These are phyloP conservation scores for Achatina immaculata DNA, from an alignment of 1,140 invertebrate species.

Conservation along the genomic window DNA sequence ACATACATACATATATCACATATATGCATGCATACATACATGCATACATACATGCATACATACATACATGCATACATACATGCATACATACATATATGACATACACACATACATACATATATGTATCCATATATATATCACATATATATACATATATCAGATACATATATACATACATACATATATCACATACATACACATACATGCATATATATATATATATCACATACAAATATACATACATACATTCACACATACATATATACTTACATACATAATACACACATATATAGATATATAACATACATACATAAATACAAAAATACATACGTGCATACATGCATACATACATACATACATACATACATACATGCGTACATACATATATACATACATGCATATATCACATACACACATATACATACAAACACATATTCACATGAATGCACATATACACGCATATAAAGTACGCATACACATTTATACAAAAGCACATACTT, in stretches of 20 bases:
- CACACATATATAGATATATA: neutral
- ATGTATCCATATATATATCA: constrained; percentile 33
- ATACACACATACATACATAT: neutral
- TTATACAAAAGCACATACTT: too few species aligned
- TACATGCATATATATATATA: constrained; percentile 2
- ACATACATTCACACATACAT: too few species aligned
- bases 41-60: constrained; percentile 27
- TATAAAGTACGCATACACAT: too few species aligned
- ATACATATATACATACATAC: constrained; percentile 36
- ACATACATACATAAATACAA: too few species aligned
- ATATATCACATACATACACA: constrained; percentile 28
- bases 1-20: constrained; percentile 33
- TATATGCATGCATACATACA: constrained; percentile 32
- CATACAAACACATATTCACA: constrained; percentile 2
- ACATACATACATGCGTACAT: constrained; percentile 34
- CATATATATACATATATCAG: constrained; percentile 37
- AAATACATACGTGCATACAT: constrained; percentile 11
- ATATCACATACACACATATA: constrained; percentile 23
- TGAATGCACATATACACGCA: too few species aligned
- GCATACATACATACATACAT: constrained; percentile 35
- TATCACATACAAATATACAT: too few species aligned
- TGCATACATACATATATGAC: neutral
- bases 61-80: neutral
- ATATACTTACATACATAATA: neutral
- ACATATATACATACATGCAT: constrained; percentile 34